A percentile compares a stretch with the other conserved stretches of the same genome.
phyloP scores from a whole-genome alignment of 2,888 invertebrate genomes.

The Dasypogon diadema region DNA sequence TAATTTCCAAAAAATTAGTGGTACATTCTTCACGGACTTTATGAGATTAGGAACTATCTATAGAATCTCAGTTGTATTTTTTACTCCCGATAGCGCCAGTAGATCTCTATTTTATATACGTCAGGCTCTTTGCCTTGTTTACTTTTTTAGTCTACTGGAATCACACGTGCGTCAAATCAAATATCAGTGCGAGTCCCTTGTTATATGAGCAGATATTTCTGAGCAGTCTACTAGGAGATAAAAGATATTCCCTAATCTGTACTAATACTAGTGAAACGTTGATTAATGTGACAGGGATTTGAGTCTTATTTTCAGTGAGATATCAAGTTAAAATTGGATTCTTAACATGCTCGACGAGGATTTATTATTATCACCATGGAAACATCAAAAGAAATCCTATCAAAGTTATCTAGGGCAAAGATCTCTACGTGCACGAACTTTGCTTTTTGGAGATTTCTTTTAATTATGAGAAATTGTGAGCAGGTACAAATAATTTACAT shows the following conservation, averaged over 20 bases:
- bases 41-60: slow-evolving; percentile 12
- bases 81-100: background rate
- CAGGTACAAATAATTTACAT: too few species aligned
- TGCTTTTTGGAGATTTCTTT: too few species aligned
- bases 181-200: slow-evolving; percentile 7
- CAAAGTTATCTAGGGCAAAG: background rate
- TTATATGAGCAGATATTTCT: background rate
- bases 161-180: slow-evolving; percentile 41
- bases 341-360: background rate
- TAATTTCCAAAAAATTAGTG: slow-evolving; percentile 37
- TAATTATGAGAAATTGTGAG: too few species aligned
- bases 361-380: background rate
- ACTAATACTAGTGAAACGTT: slow-evolving; percentile 25
- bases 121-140: background rate
- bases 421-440: background rate
- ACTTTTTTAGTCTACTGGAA: slow-evolving; percentile 11
- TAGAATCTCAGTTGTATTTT: slow-evolving; percentile 21
- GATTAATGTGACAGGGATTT: slow-evolving; percentile 36
- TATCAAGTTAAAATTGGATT: slow-evolving; percentile 5
- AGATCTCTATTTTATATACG: background rate
- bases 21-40: slow-evolving; percentile 11
- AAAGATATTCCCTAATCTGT: slow-evolving; percentile 30
- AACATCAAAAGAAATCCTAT: background rate
- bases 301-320: background rate
- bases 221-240: background rate